phyloP scores from a whole-genome alignment of 2,797 vertebrate genomes.

The Protonibea diacanthus region DNA sequence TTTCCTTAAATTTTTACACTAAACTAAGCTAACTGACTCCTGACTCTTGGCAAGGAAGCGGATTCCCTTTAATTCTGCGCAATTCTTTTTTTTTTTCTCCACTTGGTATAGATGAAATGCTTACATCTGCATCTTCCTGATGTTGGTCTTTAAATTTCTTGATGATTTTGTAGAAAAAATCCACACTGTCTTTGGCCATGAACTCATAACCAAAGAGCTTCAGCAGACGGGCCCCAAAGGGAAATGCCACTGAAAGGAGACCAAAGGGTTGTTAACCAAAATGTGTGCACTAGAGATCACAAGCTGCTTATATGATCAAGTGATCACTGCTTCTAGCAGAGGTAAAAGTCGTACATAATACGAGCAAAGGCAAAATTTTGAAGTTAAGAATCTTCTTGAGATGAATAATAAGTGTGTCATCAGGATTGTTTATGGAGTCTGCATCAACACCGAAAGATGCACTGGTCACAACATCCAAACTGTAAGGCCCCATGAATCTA shows the following conservation, averaged over 20 bases:
- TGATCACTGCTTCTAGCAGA: not conserved
- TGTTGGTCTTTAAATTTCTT: constrained; percentile 83
- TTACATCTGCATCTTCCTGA: constrained; percentile 51
- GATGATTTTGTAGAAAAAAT: constrained; percentile 81
- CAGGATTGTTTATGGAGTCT: constrained; percentile 86
- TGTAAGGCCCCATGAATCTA: constrained; percentile 86
- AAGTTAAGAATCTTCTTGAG: constrained; percentile 84
- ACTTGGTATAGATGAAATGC: not conserved
- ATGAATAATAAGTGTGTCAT: constrained; percentile 82
- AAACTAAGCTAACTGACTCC: not conserved
- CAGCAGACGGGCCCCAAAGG: constrained; percentile 65
- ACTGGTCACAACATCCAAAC: constrained; percentile 88
- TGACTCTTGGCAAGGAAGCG: not conserved
- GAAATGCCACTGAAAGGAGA: constrained; percentile 80
- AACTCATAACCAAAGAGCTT: constrained; percentile 66
- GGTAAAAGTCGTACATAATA: constrained; percentile 65
- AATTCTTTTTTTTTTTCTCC: not conserved
- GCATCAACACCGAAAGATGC: constrained; percentile 88
- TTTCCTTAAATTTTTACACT: not conserved
- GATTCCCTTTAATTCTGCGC: not conserved
- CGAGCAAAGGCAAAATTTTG: constrained; percentile 48
- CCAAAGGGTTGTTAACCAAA: not conserved
- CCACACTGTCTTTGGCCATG: constrained; percentile 60
- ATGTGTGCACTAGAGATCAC: not conserved
- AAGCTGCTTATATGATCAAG: not conserved